Evolutionary conservation across 1,140 invertebrate species (phyloP), one percentile per base, ranked within the genome.

Genomic region (Drosophila sulfurigaster): DNA sequence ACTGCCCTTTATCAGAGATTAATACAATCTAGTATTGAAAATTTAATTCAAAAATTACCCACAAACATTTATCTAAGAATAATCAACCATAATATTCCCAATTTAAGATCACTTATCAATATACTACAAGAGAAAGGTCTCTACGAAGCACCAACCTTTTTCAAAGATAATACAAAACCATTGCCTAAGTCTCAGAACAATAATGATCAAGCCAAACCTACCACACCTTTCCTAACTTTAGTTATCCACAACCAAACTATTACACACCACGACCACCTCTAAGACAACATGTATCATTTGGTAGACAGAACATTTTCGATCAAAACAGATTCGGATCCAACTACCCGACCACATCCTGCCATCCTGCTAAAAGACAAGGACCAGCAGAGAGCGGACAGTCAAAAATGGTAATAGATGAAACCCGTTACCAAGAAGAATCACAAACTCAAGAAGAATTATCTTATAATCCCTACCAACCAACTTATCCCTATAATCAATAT

Each of bases 21-120:
- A 8, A 20, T 56, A 16, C 32, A 56, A 56, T 1, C n/a, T 20
- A 56, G 32, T 2, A 38, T 56, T 16, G 32, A 56, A 16, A 20
- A 35, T 10, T 16, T 16, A 20, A 56, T 38, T 16, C 15, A 56
- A 38, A 56, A 56, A 38, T 30, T 54, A 4, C 51, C 51, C 5
- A 54, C 10, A 4, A 6, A 56, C 13, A 56, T 38, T 35, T 35
- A 5, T 10, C 10, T 56, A 6, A 56, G 52, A 35, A 56, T 38
- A 16, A 1, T 56, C 5, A 41, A 38, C n/a, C 41, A 13, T 10
- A 56, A 56, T 11, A 56, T 56, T 15, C 30, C 30, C 11, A 16
- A 56, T 15, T 28, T 38, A 8, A 56, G 52, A 56, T 15, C 52
- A 15, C 6, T 56, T 13, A 56, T 56, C 30, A 56, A 56, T 13